phyloP scores from a whole-genome alignment of 1,140 invertebrate species.

The Apis laboriosa region DNA sequence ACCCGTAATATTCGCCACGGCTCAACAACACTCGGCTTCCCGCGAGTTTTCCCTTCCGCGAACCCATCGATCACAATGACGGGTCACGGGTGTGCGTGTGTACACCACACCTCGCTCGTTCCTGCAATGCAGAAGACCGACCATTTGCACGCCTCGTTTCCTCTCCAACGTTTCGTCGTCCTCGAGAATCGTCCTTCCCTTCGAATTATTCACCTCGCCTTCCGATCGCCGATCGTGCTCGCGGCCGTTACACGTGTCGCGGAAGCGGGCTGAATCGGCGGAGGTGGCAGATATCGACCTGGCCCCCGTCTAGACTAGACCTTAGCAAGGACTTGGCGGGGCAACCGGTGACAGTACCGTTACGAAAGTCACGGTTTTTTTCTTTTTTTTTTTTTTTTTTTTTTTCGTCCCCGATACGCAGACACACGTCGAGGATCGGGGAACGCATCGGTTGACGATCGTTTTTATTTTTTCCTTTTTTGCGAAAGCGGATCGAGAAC shows the following conservation, averaged over 20 bases:
- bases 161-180: background rate
- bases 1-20: background rate
- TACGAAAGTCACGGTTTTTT: conserved; percentile 33
- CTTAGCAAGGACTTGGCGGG: conserved; percentile 50
- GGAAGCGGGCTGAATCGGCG: conserved; percentile 33
- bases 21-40: background rate
- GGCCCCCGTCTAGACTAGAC: conserved; percentile 70
- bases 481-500: background rate
- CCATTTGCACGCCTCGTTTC: no score
- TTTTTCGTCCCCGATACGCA: conserved; percentile 53
- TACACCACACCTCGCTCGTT: no score
- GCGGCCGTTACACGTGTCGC: conserved; percentile 51
- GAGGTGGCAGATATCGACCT: conserved; percentile 74
- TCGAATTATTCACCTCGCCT: conserved; percentile 38
- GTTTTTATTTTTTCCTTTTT: background rate
- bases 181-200: background rate
- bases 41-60: conserved; percentile 4
- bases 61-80: conserved; percentile 47
- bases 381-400: conserved; percentile 14
- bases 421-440: conserved; percentile 19
- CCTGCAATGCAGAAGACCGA: no score
- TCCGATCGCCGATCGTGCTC: conserved; percentile 32
- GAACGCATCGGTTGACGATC: background rate
- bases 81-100: background rate
- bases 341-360: conserved; percentile 55